Conservation (phyloP, 2,888 invertebrate genomes). For the Pimpla rufipes region DNA sequence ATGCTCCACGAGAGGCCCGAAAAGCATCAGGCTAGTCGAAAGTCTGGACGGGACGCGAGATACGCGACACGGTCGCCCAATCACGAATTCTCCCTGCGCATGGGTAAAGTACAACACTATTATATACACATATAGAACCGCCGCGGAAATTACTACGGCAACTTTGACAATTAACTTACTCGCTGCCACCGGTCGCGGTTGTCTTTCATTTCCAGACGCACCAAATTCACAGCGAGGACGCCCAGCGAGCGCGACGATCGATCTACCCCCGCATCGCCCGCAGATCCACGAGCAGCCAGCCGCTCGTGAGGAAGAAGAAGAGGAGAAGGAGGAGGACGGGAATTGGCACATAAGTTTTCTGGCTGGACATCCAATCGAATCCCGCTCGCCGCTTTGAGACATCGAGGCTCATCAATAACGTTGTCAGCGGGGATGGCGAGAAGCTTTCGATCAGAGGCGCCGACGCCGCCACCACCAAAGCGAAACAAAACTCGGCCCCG, state of each 20-base stretch:
- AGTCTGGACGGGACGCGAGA: conserved; percentile 7
- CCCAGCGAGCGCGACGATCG: neutral
- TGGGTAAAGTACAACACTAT: neutral
- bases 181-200: neutral
- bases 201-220: neutral
- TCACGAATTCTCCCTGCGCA: neutral
- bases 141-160: neutral
- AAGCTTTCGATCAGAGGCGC: neutral
- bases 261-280: neutral
- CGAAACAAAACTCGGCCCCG: neutral
- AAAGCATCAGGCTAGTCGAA: conserved; percentile 25
- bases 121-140: too few species aligned
- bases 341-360: neutral
- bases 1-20: conserved; percentile 17
- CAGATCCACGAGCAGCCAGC: neutral
- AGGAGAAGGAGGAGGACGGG: too few species aligned
- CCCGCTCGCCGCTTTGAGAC: neutral
- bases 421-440: neutral
- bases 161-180: neutral
- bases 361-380: neutral
- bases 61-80: neutral
- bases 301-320: neutral
- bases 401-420: neutral
- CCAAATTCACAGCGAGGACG: conserved; percentile 6
- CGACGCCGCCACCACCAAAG: neutral